These are phyloP conservation scores for Heliconius hermathena DNA, from an alignment of 1,140 invertebrate species.

Conservation along the genomic window DNA sequence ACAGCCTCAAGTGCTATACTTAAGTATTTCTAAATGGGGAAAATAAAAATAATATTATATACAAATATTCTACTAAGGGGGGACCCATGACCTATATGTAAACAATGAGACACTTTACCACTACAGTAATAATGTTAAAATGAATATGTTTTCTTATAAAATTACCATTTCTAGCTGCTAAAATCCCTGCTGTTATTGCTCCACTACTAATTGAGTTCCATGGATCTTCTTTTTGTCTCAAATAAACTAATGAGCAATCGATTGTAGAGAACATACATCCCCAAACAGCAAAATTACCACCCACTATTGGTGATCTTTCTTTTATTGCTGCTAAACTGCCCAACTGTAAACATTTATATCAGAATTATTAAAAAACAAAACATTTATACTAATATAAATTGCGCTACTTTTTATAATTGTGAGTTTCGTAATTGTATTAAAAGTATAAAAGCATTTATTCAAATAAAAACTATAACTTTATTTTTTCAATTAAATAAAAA, in stretches of 20 bases:
- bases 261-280: slow-evolving; percentile 98
- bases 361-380: too few relatives aligned
- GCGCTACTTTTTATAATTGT: too few relatives aligned
- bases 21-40: neutral
- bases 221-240: slow-evolving; percentile 98
- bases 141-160: slow-evolving; percentile 17
- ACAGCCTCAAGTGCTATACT: too few relatives aligned
- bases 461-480: too few relatives aligned
- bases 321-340: slow-evolving; percentile 94
- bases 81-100: neutral
- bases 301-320: slow-evolving; percentile 94
- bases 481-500: too few relatives aligned
- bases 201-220: slow-evolving; percentile 99
- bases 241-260: slow-evolving; percentile 96
- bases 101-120: neutral
- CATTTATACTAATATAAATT: too few relatives aligned
- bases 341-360: slow-evolving; percentile 65
- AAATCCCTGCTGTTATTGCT: slow-evolving; percentile 95
- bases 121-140: neutral
- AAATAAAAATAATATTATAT: neutral
- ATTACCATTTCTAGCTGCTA: slow-evolving; percentile 95
- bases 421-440: too few relatives aligned
- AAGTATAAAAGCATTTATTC: too few relatives aligned
- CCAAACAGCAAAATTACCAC: slow-evolving; percentile 97
- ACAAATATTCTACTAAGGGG: neutral